A percentile compares a stretch with the other conserved stretches of the same genome.
Conservation (phyloP, 53 echinoderm and acorn worm genomes). For the Pentamera pediparva region DNA sequence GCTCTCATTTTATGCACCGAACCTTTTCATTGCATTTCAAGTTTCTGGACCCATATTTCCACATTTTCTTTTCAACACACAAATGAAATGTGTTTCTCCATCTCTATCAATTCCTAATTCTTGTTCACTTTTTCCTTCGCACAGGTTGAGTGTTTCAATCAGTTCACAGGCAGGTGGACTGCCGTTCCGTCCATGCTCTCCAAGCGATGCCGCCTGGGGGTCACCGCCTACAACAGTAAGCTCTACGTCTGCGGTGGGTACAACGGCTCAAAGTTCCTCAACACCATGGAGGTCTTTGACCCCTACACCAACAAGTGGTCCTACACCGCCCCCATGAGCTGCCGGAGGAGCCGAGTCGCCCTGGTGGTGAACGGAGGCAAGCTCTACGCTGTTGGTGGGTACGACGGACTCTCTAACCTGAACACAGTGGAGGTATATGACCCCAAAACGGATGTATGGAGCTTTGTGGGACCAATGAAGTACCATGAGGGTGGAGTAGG, state of each 20-base stretch:
- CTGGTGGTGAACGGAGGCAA: slow-evolving; percentile 86
- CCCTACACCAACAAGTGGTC: slow-evolving; percentile 80
- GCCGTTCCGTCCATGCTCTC: slow-evolving; percentile 87
- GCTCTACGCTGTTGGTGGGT: slow-evolving; percentile 89
- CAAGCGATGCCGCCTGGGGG: slow-evolving; percentile 89
- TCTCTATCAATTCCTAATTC: not conserved
- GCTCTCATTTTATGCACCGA: too few species aligned
- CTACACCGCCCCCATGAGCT: slow-evolving; percentile 84
- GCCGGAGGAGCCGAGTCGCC: slow-evolving; percentile 82
- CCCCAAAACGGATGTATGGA: slow-evolving; percentile 69
- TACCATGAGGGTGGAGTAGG: slow-evolving; percentile 94
- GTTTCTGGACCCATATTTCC: too few species aligned
- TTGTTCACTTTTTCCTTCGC: slow-evolving; percentile 5
- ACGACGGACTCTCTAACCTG: slow-evolving; percentile 85
- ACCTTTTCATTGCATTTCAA: too few species aligned
- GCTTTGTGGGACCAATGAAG: slow-evolving; percentile 63
- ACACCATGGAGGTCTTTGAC: slow-evolving; percentile 92
- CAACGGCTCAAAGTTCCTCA: slow-evolving; percentile 88
- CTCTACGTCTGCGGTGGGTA: slow-evolving; percentile 96
- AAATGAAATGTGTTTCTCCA: too few species aligned
- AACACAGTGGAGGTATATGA: slow-evolving; percentile 89
- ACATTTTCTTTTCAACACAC: too few species aligned
- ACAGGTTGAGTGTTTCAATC: slow-evolving; percentile 95
- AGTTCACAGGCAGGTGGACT: slow-evolving; percentile 96
- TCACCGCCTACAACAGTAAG: slow-evolving; percentile 86